phyloP scores from a whole-genome alignment of 2,888 invertebrate genomes.

The Noctua pronuba region DNA sequence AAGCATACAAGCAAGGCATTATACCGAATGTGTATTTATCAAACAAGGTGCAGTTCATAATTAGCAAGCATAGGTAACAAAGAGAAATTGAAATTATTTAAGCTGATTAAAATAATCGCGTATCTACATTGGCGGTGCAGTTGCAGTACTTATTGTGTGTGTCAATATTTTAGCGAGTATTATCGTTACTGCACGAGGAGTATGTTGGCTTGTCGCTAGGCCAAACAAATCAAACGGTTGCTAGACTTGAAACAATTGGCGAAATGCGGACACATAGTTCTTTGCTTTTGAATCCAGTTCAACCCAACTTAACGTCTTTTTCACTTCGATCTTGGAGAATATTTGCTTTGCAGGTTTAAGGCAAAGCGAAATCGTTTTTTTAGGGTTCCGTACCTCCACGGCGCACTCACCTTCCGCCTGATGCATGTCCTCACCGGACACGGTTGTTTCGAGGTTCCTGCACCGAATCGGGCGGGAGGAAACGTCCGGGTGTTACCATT shows the following conservation, averaged over 20 bases:
- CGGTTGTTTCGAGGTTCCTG: too few relatives aligned
- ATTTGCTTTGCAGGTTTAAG: background rate
- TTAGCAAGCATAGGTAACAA: conserved; percentile 42
- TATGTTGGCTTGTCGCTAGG: background rate
- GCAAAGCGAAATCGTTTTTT: background rate
- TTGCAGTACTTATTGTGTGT: conserved; percentile 20
- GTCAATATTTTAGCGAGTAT: conserved; percentile 38
- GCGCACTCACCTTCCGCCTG: too few relatives aligned
- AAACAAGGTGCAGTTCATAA: conserved; percentile 43
- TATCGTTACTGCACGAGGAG: conserved; percentile 11
- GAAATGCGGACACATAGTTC: background rate
- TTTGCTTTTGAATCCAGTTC: background rate
- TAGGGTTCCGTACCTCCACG: too few relatives aligned
- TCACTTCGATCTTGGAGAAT: background rate
- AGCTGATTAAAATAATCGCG: conserved; percentile 38
- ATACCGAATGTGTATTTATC: conserved; percentile 34
- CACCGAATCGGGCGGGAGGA: too few relatives aligned
- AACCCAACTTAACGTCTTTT: background rate
- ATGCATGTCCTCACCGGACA: too few relatives aligned
- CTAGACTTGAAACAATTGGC: background rate
- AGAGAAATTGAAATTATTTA: conserved; percentile 46
- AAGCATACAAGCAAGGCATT: conserved; percentile 22
- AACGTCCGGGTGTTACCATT: too few relatives aligned
- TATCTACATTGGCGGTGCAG: background rate
- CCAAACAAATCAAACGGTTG: background rate